Evolutionary conservation across 2,113 vertebrate species (phyloP), one percentile per base, ranked within the genome.

Genomic region (Pachyramphus minor): DNA sequence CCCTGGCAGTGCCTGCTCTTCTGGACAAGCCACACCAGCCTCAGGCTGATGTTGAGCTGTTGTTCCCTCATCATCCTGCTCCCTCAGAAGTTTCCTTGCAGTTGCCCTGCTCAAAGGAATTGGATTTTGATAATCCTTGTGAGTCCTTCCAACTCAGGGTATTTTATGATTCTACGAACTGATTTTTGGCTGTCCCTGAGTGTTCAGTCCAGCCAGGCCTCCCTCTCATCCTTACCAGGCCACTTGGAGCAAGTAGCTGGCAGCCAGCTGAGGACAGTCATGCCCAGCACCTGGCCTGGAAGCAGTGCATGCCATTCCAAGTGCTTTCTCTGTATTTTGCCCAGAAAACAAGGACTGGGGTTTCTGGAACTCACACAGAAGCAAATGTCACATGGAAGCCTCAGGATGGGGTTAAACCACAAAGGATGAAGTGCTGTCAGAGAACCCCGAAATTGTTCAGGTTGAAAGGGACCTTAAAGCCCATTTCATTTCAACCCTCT

Each of bases 401-500:
- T 55, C 47, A 31, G 21, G 16, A 75, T 30, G 30, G n/a, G 12
- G 37, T 78, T 63, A 68, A 58, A 52, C 16, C 5, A 1, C 19
- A 53, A 31, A 39, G 47, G 20, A 21, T 60, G 59, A 84, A 74
- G 39, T 6, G n/a, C 31, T 78, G 33, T 9, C 14, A 35, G 35
- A 55, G 47, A 31, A 68, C 23, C 47, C 63, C 71, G 49, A 41
- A 69, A 47, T 10, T 5, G 55, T 55, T 33, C 60, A 56, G 41
- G n/a, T 2, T 69, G 30, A 24, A 55, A 21, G 9, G 15, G 25
- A 76, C 2, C 30, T 8, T 47, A 12, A 41, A 42, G 9, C 0
- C 5, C 17, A 11, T 23, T 4, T 2, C 4, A 2, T 47, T 22
- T 47, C n/a, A 59, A 5, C 3, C 3, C 25, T 10, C 7, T 60